phyloP scores from a whole-genome alignment of 2,113 vertebrate genomes.

The Serranochromis macrocephalus region DNA sequence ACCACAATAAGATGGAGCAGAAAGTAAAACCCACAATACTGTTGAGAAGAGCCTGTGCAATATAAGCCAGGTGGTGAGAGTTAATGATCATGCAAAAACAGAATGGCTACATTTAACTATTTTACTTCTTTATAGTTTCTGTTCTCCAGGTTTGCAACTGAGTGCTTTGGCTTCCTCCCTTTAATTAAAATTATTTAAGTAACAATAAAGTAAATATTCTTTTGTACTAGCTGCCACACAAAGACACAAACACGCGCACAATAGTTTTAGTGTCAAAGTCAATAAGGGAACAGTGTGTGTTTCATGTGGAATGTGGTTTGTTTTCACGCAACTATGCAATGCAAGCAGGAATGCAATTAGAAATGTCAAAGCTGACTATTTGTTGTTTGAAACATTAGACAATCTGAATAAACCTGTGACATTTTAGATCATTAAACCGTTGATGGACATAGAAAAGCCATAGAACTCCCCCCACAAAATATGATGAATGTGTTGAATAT shows the following conservation, averaged over 20 bases:
- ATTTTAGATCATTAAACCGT: background rate
- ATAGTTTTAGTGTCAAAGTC: background rate
- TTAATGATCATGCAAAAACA: background rate
- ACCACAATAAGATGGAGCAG: background rate
- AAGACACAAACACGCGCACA: background rate
- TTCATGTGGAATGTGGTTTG: background rate
- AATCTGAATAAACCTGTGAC: background rate
- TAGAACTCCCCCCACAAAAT: background rate
- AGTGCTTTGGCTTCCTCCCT: background rate
- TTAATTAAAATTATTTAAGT: background rate
- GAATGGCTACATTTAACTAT: background rate
- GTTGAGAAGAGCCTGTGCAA: background rate
- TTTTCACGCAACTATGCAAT: background rate
- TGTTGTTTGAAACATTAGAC: background rate
- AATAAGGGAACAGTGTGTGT: background rate
- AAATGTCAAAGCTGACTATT: background rate
- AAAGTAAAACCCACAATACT: background rate
- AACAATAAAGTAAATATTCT: background rate
- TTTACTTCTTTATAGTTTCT: background rate
- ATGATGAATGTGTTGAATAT: background rate
- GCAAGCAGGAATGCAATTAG: background rate
- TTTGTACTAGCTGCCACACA: background rate
- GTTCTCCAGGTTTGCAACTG: background rate
- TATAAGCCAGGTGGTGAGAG: background rate
- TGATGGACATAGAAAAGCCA: background rate